Conservation (phyloP, 1,140 invertebrate species). For the Nixonia krombeini region DNA sequence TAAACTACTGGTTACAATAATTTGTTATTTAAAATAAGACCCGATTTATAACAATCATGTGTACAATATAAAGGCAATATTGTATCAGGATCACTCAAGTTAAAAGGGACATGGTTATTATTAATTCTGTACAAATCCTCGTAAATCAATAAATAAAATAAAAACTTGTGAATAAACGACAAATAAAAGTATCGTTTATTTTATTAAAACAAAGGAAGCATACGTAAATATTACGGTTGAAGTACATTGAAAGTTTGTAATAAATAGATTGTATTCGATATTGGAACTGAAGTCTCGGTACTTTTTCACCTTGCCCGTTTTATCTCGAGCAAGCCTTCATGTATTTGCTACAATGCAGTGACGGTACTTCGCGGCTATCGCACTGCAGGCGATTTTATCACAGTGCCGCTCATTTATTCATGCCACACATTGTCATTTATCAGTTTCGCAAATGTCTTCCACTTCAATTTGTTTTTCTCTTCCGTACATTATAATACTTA, state of each 20-base stretch:
- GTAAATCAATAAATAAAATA: no score
- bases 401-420: constrained; percentile 20
- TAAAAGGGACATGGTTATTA: neutral
- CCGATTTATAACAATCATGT: constrained; percentile 13
- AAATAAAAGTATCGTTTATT: no score
- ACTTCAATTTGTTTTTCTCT: constrained; percentile 26
- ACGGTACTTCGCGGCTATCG: constrained; percentile 25
- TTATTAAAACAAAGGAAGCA: no score
- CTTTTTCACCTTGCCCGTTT: constrained; percentile 1
- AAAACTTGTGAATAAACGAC: no score
- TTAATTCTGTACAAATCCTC: no score
- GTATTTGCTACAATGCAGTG: constrained; percentile 30
- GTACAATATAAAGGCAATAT: constrained; percentile 21
- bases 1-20: neutral
- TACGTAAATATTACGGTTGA: no score
- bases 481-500: constrained; percentile 47
- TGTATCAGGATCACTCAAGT: neutral
- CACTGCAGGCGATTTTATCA: constrained; percentile 28
- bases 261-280: no score
- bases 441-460: constrained; percentile 23
- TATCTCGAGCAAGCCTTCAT: constrained; percentile 11
- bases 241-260: no score
- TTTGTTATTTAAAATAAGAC: neutral
- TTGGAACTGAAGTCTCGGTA: no score
- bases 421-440: constrained; percentile 30